Conservation (phyloP, 2,888 invertebrate species). For the Schizaphis graminum region DNA sequence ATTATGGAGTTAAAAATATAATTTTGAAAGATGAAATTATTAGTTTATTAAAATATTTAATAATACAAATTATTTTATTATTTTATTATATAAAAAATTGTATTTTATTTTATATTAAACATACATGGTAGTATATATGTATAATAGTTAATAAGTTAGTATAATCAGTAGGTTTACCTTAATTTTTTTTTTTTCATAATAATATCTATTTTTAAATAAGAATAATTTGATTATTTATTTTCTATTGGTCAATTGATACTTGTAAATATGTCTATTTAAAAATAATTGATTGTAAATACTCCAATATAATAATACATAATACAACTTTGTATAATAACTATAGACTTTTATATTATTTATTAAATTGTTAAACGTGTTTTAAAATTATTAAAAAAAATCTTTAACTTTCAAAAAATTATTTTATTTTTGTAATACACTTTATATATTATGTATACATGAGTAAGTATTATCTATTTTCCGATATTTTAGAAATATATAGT, state of each 20-base stretch:
- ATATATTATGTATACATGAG: background rate
- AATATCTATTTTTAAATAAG: background rate
- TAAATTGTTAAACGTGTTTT: background rate
- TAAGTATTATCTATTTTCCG: background rate
- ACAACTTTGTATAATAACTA: background rate
- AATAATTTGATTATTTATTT: background rate
- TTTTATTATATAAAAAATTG: too few species aligned
- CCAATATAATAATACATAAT: background rate
- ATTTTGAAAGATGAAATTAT: background rate
- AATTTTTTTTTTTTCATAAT: background rate
- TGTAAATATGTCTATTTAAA: background rate
- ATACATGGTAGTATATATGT: background rate
- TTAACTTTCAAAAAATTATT: background rate
- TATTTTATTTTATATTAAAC: background rate
- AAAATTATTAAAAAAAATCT: background rate
- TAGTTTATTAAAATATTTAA: background rate
- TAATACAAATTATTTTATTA: too few species aligned
- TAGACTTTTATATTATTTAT: background rate
- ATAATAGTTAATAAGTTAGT: background rate
- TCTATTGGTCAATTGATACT: background rate
- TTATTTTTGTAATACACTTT: background rate
- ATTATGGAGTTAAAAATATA: background rate
- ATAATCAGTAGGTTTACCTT: background rate
- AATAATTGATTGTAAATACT: background rate
- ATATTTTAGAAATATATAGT: background rate